These are phyloP conservation scores for Bombus sylvicola DNA, from an alignment of 1,140 invertebrate species.

Conservation along the genomic window DNA sequence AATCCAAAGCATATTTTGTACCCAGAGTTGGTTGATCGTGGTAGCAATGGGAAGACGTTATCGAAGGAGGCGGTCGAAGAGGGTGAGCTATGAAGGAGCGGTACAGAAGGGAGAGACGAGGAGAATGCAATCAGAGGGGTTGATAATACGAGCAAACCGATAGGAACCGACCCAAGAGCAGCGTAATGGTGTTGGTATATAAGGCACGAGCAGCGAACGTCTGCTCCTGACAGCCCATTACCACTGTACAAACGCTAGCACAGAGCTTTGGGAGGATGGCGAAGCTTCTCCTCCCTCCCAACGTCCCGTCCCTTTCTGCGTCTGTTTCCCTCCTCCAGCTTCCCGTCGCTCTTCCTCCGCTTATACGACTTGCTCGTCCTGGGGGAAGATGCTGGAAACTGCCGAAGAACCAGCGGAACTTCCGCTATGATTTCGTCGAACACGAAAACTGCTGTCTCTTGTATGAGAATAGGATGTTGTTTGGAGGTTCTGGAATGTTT, in stretches of 20 bases:
- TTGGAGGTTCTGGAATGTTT: neutral
- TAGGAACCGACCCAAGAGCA: constrained; percentile 66
- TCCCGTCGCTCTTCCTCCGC: neutral
- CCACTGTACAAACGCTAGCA: constrained; percentile 79
- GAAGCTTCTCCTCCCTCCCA: constrained; percentile 45
- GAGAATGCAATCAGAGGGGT: constrained; percentile 50
- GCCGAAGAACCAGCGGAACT: neutral
- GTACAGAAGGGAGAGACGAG: constrained; percentile 28
- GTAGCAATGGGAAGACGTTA: constrained; percentile 21
- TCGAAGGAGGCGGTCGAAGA: constrained; percentile 29
- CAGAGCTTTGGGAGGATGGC: constrained; percentile 65
- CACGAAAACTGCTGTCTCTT: neutral
- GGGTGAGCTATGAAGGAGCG: neutral
- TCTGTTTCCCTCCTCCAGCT: constrained; percentile 28
- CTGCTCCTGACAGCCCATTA: constrained; percentile 81
- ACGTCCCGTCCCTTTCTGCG: constrained; percentile 5
- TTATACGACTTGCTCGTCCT: constrained; percentile 15
- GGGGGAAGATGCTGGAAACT: constrained; percentile 33
- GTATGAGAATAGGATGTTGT: neutral
- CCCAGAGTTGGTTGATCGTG: neutral
- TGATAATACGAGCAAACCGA: constrained; percentile 60
- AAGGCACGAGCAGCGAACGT: constrained; percentile 76
- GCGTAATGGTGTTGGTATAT: constrained; percentile 75
- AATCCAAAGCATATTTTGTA: neutral
- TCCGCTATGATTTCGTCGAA: constrained; percentile 2